Evolutionary conservation across 2,113 vertebrate genomes (phyloP).

Genomic region (Notarius quadriscutis): DNA sequence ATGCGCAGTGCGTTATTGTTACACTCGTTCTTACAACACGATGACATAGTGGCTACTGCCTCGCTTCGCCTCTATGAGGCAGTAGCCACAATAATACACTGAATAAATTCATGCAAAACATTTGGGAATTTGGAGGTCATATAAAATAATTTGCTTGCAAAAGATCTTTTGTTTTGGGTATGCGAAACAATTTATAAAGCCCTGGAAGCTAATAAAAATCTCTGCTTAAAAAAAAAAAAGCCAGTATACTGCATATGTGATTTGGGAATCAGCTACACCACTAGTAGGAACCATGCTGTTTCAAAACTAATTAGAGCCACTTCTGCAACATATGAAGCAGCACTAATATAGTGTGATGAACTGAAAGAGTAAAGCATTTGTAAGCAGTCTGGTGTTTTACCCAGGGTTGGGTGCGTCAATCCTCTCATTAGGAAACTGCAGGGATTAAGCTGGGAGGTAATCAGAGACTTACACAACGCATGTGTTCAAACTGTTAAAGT

Average conservation of each 20-base stretch:
- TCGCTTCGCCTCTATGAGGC: too few species aligned
- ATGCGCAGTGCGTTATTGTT: too few species aligned
- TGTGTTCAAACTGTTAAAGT: conserved; percentile 37
- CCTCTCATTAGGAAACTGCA: conserved; percentile 54
- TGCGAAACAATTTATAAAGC: neutral
- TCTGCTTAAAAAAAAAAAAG: neutral
- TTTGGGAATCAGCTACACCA: neutral
- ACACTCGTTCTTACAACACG: too few species aligned
- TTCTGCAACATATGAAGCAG: conserved; percentile 41
- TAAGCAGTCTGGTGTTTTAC: conserved; percentile 42
- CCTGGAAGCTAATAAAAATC: neutral
- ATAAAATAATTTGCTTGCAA: neutral
- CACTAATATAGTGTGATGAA: conserved; percentile 56
- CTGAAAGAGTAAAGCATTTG: conserved; percentile 40
- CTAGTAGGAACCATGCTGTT: conserved; percentile 6
- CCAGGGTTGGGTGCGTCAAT: conserved; percentile 59
- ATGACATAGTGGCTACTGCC: too few species aligned
- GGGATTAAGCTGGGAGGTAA: conserved; percentile 66
- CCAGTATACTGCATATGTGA: neutral
- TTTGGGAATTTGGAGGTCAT: neutral
- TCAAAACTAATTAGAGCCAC: conserved; percentile 29
- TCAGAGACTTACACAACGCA: conserved; percentile 53
- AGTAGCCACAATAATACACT: neutral
- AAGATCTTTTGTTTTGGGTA: neutral
- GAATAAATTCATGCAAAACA: neutral